Conservation (phyloP, 2,888 invertebrate species). For the Malthinus seriepunctatus region DNA sequence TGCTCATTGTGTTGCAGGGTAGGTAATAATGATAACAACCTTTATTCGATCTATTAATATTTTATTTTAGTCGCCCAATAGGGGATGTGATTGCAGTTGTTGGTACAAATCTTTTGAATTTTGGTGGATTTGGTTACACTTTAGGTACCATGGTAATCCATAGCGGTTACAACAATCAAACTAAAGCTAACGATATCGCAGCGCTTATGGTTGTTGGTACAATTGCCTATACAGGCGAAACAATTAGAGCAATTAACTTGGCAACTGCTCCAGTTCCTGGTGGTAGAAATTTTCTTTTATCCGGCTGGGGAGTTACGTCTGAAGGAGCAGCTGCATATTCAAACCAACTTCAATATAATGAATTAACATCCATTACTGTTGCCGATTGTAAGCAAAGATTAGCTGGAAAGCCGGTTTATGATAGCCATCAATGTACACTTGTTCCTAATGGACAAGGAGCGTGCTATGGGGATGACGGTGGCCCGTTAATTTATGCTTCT, state of each 20-base stretch:
- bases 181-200: slow-evolving; percentile 33
- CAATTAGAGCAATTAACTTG: too few species aligned
- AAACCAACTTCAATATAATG: slow-evolving; percentile 61
- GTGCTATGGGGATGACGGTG: not conserved
- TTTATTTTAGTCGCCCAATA: not conserved
- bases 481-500: too few species aligned
- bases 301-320: too few species aligned
- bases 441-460: not conserved
- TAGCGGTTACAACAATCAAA: slow-evolving; percentile 48
- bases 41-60: too few species aligned
- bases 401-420: not conserved
- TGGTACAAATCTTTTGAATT: slow-evolving; percentile 55
- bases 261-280: too few species aligned
- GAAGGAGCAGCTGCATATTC: too few species aligned
- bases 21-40: slow-evolving; percentile 24
- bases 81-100: slow-evolving; percentile 48
- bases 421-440: not conserved
- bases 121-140: slow-evolving; percentile 53
- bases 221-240: too few species aligned
- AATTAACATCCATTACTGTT: slow-evolving; percentile 56
- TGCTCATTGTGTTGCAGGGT: slow-evolving; percentile 57
- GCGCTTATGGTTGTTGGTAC: too few species aligned
- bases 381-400: slow-evolving; percentile 32
- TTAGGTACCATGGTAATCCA: slow-evolving; percentile 54
- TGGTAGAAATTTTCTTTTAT: too few species aligned